Evolutionary conservation across 2,888 invertebrate species (phyloP).

Genomic region (Diarsia mendica): DNA sequence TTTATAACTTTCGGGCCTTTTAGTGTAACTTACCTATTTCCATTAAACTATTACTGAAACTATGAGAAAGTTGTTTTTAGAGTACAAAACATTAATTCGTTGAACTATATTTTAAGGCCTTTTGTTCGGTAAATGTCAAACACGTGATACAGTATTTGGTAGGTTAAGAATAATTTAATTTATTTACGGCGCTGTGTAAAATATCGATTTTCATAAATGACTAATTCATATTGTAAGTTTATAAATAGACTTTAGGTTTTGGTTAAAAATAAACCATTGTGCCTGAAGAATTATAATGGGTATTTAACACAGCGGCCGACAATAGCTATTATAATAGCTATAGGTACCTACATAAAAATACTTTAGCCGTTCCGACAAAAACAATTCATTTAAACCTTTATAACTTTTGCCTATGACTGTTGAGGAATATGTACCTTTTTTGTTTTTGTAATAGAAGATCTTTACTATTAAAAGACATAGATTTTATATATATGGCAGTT

Average conservation of each 20-base stretch:
- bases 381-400: no score
- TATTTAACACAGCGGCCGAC: no score
- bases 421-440: no score
- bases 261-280: not conserved
- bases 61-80: conserved; percentile 27
- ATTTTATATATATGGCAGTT: no score
- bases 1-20: conserved; percentile 50
- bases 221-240: not conserved
- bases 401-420: no score
- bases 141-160: not conserved
- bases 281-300: not conserved
- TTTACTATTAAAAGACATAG: no score
- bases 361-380: no score
- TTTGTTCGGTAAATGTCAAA: conserved; percentile 27
- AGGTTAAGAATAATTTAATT: not conserved
- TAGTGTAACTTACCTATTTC: conserved; percentile 35
- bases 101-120: not conserved
- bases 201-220: conserved; percentile 7
- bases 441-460: no score
- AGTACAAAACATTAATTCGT: conserved; percentile 33
- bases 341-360: no score
- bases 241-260: not conserved
- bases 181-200: not conserved
- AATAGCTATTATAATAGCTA: no score
- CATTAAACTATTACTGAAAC: conserved; percentile 37